A percentile compares a stretch with the other conserved stretches of the same genome.
Conservation (phyloP, 2,888 invertebrate genomes). For the Xylophagus ater region DNA sequence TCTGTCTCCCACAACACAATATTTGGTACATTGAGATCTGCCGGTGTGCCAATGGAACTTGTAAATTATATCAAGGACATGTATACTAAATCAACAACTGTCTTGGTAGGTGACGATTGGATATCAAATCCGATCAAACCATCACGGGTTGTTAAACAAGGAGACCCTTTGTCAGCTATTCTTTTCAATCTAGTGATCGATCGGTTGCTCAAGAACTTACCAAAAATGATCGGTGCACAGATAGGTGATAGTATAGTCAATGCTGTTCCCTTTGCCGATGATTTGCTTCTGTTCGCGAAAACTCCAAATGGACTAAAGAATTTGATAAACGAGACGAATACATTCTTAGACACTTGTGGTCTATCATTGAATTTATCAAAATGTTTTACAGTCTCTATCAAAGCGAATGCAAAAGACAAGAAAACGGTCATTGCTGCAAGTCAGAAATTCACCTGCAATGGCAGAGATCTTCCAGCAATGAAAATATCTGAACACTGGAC, state of each 20-base stretch:
- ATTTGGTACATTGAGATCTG: no score
- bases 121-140: neutral
- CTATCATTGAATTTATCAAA: no score
- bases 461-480: no score
- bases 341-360: no score
- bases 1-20: no score
- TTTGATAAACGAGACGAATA: neutral
- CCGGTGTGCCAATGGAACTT: no score
- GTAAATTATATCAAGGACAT: no score
- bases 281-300: neutral
- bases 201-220: neutral
- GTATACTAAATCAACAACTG: neutral
- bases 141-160: neutral
- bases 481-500: no score
- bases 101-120: neutral
- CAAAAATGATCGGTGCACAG: neutral
- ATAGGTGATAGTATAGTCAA: neutral
- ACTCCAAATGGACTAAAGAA: neutral
- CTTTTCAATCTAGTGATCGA: neutral
- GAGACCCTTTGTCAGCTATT: neutral
- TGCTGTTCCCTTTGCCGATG: neutral
- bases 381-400: no score
- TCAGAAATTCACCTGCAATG: no score
- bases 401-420: no score
- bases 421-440: no score